These are phyloP conservation scores for Dugesia japonica DNA, from an alignment of 2,888 invertebrate genomes.

Conservation along the genomic window DNA sequence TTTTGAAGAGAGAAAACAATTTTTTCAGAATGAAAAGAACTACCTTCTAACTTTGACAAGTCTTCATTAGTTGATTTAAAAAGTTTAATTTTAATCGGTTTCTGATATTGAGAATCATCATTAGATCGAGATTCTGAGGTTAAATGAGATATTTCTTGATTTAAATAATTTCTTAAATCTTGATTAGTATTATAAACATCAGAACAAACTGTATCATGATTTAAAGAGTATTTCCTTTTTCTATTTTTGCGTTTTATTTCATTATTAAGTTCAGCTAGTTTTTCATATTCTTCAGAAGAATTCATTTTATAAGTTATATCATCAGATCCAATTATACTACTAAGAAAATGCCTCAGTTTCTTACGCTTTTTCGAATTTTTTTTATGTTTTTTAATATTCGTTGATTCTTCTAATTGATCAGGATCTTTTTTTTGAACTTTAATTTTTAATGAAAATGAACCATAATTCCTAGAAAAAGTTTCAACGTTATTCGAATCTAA, in stretches of 20 bases:
- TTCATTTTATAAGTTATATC: not conserved
- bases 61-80: slow-evolving; percentile 15
- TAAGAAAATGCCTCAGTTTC: not conserved
- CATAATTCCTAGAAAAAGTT: not conserved
- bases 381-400: not conserved
- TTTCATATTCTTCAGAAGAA: not conserved
- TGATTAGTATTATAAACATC: not conserved
- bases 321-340: slow-evolving; percentile 8
- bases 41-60: not conserved
- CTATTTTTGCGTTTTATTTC: not conserved
- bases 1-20: slow-evolving; percentile 5
- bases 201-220: not conserved
- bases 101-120: not conserved
- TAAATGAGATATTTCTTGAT: not conserved
- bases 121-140: not conserved
- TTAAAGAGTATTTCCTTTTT: not conserved
- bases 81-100: not conserved
- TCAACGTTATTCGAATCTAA: slow-evolving; percentile 1
- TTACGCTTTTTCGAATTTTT: slow-evolving; percentile 8
- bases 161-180: not conserved
- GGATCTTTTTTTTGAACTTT: slow-evolving; percentile 16
- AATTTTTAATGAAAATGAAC: not conserved
- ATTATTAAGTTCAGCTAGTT: not conserved
- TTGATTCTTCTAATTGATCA: not conserved
- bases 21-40: not conserved